Percentiles rank a stretch among this genome's conserved stretches.
These are phyloP conservation scores for Phalloptychus januarius DNA, from an alignment of 2,797 vertebrate species.

Conservation along the genomic window DNA sequence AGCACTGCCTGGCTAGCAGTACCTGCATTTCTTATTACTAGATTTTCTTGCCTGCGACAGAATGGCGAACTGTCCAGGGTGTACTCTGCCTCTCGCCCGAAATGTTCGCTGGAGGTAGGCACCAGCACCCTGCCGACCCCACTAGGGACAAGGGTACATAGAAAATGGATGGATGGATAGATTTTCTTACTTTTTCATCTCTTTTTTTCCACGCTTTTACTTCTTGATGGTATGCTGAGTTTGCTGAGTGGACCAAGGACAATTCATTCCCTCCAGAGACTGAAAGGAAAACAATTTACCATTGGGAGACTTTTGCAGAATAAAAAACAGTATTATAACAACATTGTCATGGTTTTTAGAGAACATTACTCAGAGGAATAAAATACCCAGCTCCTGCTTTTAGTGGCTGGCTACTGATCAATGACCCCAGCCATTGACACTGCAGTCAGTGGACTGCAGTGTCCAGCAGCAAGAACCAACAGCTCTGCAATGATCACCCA, in stretches of 20 bases:
- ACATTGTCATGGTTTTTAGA: constrained; percentile 64
- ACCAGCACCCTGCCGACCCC: too few relatives aligned
- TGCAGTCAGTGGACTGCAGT: too few relatives aligned
- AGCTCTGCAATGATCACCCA: constrained; percentile 41
- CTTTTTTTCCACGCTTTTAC: constrained; percentile 35
- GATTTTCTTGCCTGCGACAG: constrained; percentile 36
- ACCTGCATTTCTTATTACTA: constrained; percentile 45
- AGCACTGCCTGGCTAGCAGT: constrained; percentile 50
- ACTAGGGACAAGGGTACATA: too few relatives aligned
- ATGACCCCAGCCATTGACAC: constrained; percentile 62
- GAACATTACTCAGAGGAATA: constrained; percentile 64
- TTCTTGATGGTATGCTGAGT: constrained; percentile 43
- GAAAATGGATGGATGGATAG: too few relatives aligned
- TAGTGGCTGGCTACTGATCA: constrained; percentile 60
- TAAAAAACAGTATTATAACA: constrained; percentile 45
- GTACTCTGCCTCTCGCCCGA: too few relatives aligned
- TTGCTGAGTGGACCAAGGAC: constrained; percentile 38
- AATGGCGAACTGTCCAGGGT: too few relatives aligned
- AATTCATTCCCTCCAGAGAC: constrained; percentile 35
- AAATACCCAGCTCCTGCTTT: constrained; percentile 42
- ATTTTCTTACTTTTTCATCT: constrained; percentile 25
- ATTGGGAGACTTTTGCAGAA: constrained; percentile 37
- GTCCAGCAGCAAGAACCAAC: constrained; percentile 49
- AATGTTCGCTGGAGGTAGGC: too few relatives aligned
- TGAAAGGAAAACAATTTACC: constrained; percentile 51